These are phyloP conservation scores for Halictus rubicundus DNA, from an alignment of 1,140 invertebrate genomes.

Conservation along the genomic window DNA sequence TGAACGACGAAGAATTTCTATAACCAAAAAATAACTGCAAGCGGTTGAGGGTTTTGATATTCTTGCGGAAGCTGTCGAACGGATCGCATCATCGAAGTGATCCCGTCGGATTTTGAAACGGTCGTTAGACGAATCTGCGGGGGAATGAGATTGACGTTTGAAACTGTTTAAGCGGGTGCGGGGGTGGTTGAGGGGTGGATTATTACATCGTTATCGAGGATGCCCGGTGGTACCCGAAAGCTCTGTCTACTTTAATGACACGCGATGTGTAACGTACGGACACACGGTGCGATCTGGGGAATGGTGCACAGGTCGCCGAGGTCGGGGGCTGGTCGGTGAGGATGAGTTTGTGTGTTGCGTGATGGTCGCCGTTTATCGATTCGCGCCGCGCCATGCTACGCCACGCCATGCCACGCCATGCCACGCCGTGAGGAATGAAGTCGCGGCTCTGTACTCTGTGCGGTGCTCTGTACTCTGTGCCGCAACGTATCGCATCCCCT, in stretches of 20 bases:
- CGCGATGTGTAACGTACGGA: constrained; percentile 21
- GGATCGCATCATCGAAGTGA: too few relatives aligned
- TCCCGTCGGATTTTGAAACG: too few relatives aligned
- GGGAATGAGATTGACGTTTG: background rate
- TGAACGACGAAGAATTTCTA: too few relatives aligned
- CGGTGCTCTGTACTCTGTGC: constrained; percentile 20
- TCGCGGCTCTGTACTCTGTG: constrained; percentile 27
- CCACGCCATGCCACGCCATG: background rate
- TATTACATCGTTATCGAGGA: background rate
- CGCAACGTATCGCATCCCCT: constrained; percentile 15
- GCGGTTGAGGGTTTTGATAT: too few relatives aligned
- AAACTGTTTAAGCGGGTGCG: background rate
- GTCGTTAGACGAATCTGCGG: background rate
- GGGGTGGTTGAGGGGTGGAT: background rate
- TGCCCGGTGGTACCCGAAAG: background rate
- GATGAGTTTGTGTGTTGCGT: constrained; percentile 52
- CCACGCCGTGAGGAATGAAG: constrained; percentile 47
- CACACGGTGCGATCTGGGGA: constrained; percentile 23
- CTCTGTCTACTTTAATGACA: constrained; percentile 26
- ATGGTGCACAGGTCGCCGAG: constrained; percentile 36
- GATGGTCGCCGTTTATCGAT: constrained; percentile 65
- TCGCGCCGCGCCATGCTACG: constrained; percentile 35
- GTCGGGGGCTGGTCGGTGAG: constrained; percentile 28
- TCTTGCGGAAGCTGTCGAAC: too few relatives aligned
- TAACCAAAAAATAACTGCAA: too few relatives aligned